phyloP scores from a whole-genome alignment of 37 sponge, comb jelly and placozoan genomes.

The Theonella swinhoei region DNA sequence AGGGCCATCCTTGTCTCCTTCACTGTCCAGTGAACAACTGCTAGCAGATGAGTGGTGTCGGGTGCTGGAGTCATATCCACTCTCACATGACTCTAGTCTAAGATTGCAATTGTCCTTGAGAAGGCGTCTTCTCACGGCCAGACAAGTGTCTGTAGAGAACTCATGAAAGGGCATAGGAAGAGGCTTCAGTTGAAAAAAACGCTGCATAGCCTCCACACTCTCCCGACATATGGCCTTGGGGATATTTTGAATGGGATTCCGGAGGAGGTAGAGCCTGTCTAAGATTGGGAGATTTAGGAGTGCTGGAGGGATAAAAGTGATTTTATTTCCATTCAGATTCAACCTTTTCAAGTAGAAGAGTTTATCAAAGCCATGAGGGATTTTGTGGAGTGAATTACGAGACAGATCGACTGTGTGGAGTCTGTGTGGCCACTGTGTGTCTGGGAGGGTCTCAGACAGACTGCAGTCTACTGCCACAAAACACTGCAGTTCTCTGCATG shows the following conservation, averaged over 20 bases:
- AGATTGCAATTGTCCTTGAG: background rate
- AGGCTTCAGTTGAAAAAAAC: constrained; percentile 10
- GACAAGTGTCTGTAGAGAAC: too few species aligned
- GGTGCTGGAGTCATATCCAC: constrained; percentile 15
- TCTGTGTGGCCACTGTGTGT: constrained; percentile 21
- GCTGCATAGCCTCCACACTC: constrained; percentile 40
- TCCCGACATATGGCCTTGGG: constrained; percentile 48
- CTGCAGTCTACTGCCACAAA: constrained; percentile 20
- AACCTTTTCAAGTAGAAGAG: constrained; percentile 16
- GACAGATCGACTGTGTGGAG: constrained; percentile 43
- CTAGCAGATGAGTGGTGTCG: background rate
- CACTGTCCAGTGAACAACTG: background rate
- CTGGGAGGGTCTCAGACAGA: background rate
- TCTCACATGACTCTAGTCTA: constrained; percentile 14
- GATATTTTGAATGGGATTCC: constrained; percentile 35
- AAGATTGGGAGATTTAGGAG: constrained; percentile 34
- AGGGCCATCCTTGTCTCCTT: background rate
- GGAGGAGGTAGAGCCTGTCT: constrained; percentile 6
- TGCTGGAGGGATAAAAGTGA: background rate
- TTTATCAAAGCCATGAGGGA: constrained; percentile 15
- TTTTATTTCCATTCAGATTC: constrained; percentile 50
- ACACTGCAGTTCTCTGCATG: constrained; percentile 1
- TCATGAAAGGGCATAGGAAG: constrained; percentile 10
- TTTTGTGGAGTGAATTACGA: constrained; percentile 31
- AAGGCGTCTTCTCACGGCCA: too few species aligned